These are phyloP conservation scores for Oeneis ivallda DNA, from an alignment of 2,888 invertebrate species.

Conservation along the genomic window DNA sequence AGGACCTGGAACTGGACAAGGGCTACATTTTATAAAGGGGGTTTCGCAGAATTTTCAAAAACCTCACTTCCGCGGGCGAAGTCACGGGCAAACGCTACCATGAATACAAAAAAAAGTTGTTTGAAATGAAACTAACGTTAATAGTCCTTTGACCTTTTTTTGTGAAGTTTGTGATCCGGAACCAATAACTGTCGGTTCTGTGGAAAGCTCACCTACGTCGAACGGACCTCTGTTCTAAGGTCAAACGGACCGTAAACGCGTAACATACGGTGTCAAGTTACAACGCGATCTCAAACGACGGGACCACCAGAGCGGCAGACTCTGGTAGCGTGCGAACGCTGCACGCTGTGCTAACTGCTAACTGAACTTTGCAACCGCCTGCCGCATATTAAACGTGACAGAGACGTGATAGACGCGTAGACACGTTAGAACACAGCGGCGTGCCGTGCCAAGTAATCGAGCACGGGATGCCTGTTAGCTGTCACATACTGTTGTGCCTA, in stretches of 20 bases:
- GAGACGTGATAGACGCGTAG: constrained; percentile 19
- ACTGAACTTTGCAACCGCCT: constrained; percentile 24
- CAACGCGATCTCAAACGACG: constrained; percentile 44
- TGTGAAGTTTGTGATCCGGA: neutral
- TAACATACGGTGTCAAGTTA: constrained; percentile 46
- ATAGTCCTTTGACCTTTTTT: neutral
- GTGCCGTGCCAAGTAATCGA: constrained; percentile 1
- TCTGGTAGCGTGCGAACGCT: constrained; percentile 43
- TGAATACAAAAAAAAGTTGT: no score
- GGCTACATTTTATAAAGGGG: no score
- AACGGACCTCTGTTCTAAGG: constrained; percentile 30
- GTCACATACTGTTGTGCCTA: neutral
- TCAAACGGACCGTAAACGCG: constrained; percentile 45
- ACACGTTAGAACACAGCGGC: constrained; percentile 9
- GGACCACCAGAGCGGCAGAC: constrained; percentile 51
- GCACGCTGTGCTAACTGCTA: no score
- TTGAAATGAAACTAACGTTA: no score
- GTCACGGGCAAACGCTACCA: no score
- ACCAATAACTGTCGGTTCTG: constrained; percentile 5
- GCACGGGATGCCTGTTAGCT: neutral
- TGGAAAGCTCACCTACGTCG: neutral
- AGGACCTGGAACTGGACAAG: no score
- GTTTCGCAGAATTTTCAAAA: no score
- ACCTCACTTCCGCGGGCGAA: no score
- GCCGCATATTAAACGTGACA: constrained; percentile 20